Evolutionary conservation across 2,888 invertebrate genomes (phyloP).

Genomic region (Ennomos erosarius): DNA sequence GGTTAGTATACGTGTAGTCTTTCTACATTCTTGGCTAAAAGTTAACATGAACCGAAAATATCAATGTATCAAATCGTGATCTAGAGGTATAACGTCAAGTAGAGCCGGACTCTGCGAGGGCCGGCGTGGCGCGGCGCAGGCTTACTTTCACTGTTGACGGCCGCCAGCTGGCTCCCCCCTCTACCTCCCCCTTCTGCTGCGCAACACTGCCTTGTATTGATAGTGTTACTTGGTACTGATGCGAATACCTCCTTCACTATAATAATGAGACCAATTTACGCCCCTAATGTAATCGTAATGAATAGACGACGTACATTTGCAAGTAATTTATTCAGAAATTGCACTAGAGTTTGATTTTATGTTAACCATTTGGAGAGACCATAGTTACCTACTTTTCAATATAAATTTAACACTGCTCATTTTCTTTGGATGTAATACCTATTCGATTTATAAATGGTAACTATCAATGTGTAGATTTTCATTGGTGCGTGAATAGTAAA

Average conservation of each 20-base stretch:
- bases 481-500: no score
- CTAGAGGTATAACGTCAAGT: constrained; percentile 46
- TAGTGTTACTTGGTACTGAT: constrained; percentile 47
- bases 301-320: constrained; percentile 20
- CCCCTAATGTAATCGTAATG: constrained; percentile 33
- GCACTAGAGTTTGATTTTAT: background rate
- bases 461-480: no score
- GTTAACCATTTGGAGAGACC: no score
- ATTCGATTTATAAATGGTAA: no score
- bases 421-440: no score
- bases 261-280: constrained; percentile 14
- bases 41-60: constrained; percentile 30
- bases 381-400: no score
- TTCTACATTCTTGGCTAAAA: background rate
- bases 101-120: constrained; percentile 55
- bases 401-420: no score
- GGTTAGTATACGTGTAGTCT: background rate
- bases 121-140: constrained; percentile 53
- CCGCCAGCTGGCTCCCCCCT: constrained; percentile 72
- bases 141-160: constrained; percentile 83
- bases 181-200: constrained; percentile 53
- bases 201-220: constrained; percentile 76
- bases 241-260: constrained; percentile 19
- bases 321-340: constrained; percentile 21
- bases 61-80: constrained; percentile 53